A percentile compares a stretch with the other conserved stretches of the same genome.
Conservation (phyloP, 2,113 vertebrate species). For the Antechinus flavipes region DNA sequence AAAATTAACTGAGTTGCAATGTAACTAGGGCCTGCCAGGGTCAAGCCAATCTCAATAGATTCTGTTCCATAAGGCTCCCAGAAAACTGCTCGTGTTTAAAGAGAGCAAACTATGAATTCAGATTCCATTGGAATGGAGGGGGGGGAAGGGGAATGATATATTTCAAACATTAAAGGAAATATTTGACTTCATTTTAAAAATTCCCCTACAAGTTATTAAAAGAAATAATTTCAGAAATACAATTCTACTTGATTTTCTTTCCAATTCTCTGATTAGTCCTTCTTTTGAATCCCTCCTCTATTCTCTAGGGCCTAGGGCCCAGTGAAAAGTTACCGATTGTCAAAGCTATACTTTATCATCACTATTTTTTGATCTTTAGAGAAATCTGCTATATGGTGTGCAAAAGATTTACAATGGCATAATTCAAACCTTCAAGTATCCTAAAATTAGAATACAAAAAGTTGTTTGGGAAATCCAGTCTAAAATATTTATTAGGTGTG, state of each 20-base stretch:
- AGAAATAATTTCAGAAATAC: constrained; percentile 7
- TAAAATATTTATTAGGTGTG: neutral
- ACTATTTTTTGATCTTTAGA: neutral
- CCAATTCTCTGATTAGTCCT: neutral
- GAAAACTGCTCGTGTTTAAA: neutral
- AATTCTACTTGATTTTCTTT: neutral
- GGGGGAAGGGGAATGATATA: neutral
- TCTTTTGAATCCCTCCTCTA: neutral
- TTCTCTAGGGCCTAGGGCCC: neutral
- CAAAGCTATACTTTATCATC: neutral
- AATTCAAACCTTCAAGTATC: constrained; percentile 2
- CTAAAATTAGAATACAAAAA: constrained; percentile 34
- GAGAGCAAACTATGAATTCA: neutral
- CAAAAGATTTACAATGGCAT: neutral
- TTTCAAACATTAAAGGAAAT: neutral
- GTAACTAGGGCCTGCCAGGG: neutral
- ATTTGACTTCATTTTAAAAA: constrained; percentile 5
- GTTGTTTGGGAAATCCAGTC: neutral
- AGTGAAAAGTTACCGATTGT: neutral
- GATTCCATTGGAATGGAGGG: neutral
- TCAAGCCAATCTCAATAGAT: neutral
- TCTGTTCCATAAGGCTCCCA: neutral
- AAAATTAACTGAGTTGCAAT: neutral
- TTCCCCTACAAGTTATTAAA: constrained; percentile 9
- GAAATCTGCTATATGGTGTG: neutral